These are phyloP conservation scores for Liposcelis brunnea DNA, from an alignment of 2,888 invertebrate species.

Conservation along the genomic window DNA sequence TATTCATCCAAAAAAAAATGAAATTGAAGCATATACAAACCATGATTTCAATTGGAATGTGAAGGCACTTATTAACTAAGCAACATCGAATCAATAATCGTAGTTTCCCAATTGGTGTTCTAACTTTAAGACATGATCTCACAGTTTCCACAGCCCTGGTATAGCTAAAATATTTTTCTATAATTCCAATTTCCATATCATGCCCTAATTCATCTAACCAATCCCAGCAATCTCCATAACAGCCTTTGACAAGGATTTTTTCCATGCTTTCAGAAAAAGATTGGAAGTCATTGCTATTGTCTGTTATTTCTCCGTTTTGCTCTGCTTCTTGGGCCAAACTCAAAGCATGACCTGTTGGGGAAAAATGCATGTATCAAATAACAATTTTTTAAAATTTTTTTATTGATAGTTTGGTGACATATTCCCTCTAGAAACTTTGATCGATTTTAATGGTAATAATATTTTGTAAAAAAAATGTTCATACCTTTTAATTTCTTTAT, in stretches of 20 bases:
- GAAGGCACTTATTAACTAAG: slow-evolving; percentile 3
- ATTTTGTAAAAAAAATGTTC: too few relatives aligned
- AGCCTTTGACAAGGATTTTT: slow-evolving; percentile 37
- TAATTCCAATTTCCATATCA: slow-evolving; percentile 5
- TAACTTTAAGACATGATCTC: not conserved
- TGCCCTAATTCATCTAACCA: slow-evolving; percentile 35
- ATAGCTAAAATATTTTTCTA: not conserved
- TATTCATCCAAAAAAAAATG: slow-evolving; percentile 11
- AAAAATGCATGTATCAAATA: too few relatives aligned
- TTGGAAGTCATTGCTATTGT: slow-evolving; percentile 30
- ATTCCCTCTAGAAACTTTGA: too few relatives aligned
- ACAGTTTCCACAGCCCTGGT: not conserved
- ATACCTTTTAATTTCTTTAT: slow-evolving; percentile 1
- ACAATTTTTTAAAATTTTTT: too few relatives aligned
- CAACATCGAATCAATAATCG: slow-evolving; percentile 4
- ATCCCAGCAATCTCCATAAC: slow-evolving; percentile 31
- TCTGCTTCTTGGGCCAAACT: too few relatives aligned
- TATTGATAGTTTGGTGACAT: too few relatives aligned
- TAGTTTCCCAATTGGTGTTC: not conserved
- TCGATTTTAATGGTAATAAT: too few relatives aligned
- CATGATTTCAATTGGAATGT: slow-evolving; percentile 1
- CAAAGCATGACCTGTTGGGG: too few relatives aligned
- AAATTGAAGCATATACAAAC: not conserved
- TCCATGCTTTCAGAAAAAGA: slow-evolving; percentile 36
- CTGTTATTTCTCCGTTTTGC: slow-evolving; percentile 23